Evolutionary conservation across 2,888 invertebrate species (phyloP).

Genomic region (Zaprionus lineosus): DNA sequence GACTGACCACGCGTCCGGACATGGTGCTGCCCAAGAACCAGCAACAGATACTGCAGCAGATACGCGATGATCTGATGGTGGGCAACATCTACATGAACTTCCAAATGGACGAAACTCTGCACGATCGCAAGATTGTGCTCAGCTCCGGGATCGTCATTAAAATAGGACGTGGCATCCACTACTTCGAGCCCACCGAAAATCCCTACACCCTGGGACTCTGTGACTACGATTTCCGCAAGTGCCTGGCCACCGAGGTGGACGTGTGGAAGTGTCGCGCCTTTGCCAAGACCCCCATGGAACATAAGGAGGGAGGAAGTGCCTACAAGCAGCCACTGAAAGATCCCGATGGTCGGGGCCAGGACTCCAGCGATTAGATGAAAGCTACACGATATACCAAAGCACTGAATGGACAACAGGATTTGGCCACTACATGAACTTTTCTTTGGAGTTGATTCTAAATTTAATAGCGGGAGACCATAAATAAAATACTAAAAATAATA

Average conservation of each 20-base stretch:
- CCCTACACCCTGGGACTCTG: constrained; percentile 88
- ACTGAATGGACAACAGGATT: no score
- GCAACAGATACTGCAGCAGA: constrained; percentile 85
- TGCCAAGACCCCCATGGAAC: constrained; percentile 36
- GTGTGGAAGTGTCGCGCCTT: constrained; percentile 83
- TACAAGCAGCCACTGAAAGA: constrained; percentile 11
- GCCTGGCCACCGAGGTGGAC: constrained; percentile 92
- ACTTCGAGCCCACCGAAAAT: constrained; percentile 90
- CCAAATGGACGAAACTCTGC: constrained; percentile 88
- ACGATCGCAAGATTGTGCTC: constrained; percentile 94
- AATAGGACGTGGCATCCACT: constrained; percentile 94
- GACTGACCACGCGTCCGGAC: constrained; percentile 86
- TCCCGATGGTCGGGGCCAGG: constrained; percentile 3
- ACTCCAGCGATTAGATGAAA: constrained; percentile 44
- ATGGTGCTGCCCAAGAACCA: constrained; percentile 84
- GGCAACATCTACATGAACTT: constrained; percentile 86
- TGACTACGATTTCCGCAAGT: constrained; percentile 90
- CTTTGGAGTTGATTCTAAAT: no score
- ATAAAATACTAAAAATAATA: no score
- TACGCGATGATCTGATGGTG: constrained; percentile 85
- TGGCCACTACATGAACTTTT: no score
- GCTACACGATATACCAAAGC: no score
- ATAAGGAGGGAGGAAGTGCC: background rate
- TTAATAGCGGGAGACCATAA: no score
- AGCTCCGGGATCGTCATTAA: constrained; percentile 95